Evolutionary conservation across 1,140 invertebrate genomes (phyloP).

Genomic region (Rhagoletis zephyria): DNA sequence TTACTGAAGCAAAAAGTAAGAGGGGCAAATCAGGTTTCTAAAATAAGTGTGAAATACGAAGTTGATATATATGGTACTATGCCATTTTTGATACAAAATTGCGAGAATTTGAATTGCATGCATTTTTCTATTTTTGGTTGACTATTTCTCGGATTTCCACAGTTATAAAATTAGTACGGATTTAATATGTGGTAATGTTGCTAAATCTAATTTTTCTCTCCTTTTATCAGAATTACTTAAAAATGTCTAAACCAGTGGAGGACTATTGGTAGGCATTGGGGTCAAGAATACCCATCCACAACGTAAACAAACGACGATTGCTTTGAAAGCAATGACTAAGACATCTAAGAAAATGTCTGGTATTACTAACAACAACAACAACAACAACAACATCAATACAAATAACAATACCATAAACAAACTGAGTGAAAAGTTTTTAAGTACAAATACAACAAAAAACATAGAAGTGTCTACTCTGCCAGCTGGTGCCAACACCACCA

Average conservation of each 20-base stretch:
- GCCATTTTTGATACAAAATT: too few species aligned
- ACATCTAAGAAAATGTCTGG: slow-evolving; percentile 57
- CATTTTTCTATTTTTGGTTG: too few species aligned
- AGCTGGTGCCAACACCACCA: slow-evolving; percentile 9
- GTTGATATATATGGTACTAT: too few species aligned
- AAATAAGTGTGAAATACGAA: too few species aligned
- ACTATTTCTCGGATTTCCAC: too few species aligned
- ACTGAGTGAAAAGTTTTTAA: slow-evolving; percentile 55
- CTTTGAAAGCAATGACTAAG: slow-evolving; percentile 42
- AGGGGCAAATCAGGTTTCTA: too few species aligned
- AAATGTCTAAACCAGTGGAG: background rate
- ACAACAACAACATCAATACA: slow-evolving; percentile 33
- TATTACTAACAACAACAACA: slow-evolving; percentile 55
- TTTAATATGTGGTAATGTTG: background rate
- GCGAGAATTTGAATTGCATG: too few species aligned
- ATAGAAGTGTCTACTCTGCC: background rate
- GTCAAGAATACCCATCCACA: background rate
- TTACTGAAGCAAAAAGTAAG: too few species aligned
- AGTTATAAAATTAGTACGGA: too few species aligned
- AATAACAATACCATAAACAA: slow-evolving; percentile 46
- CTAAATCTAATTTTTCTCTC: background rate
- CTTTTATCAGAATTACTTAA: background rate
- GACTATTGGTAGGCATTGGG: slow-evolving; percentile 1
- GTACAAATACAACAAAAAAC: slow-evolving; percentile 25
- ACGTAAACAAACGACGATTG: slow-evolving; percentile 9